Evolutionary conservation across 1,140 invertebrate genomes (phyloP), one percentile per base, ranked within the genome.

Genomic region (Drosophila subpulchrella): DNA sequence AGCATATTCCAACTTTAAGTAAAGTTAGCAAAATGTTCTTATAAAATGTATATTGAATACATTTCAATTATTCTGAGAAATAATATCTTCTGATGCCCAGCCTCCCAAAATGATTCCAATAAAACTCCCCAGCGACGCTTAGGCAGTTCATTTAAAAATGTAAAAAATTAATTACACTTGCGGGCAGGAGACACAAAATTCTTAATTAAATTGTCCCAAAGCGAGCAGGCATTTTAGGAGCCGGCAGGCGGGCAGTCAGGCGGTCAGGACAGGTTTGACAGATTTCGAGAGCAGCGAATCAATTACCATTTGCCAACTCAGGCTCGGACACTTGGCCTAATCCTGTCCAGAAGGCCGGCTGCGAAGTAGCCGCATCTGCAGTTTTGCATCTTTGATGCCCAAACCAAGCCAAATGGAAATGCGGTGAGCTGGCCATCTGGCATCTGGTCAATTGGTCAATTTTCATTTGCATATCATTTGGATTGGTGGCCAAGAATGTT

Each of bases 381-480:
- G 50, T 53, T n/a, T 50, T 73, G 66, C 78, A 86, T 82, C 83
- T 86, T 86, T 86, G 70, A 86, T 86, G 83, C 44, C 46, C 24
- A 68, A 82, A 82, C 65, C 50, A 57, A 72, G 66, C 82, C 81
- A 86, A 86, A 88, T 86, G 82, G 79, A 86, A 79, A 79, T 86
- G 83, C 60, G 83, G 82, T 82, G 76, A 75, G 38, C 58, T 67
- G 48, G 65, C 58, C 70, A 68, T 63, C 67, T 71, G 72, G 75
- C 66, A 72, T 65, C 57, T 78, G 76, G 63, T 85, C 82, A 86
- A 75, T 81, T 86, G 81, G 74, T 78, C 78, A 86, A 86, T 85
- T 85, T 81, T 75, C 78, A 85, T 85, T 85, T 85, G 75, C 74
- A 81, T 88, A 88, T 78, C 78, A 62, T 82, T 85, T 78, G 78